A percentile compares a stretch with the other conserved stretches of the same genome.
These are phyloP conservation scores for Gadopsis marmoratus DNA, from an alignment of 2,797 vertebrate genomes.

Conservation along the genomic window DNA sequence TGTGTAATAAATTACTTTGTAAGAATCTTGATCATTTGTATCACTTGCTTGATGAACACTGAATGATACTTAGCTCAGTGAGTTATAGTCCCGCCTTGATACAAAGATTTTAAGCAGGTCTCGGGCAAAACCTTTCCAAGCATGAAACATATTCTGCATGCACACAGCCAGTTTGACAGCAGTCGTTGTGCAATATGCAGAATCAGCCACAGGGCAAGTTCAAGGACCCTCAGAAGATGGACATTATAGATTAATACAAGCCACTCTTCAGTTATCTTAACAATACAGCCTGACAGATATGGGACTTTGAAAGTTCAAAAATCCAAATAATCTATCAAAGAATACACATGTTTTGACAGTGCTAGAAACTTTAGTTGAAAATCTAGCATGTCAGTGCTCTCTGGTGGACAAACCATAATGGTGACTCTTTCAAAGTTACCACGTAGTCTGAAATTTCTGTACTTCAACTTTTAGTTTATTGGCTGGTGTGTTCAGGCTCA, in stretches of 20 bases:
- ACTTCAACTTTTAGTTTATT: not conserved
- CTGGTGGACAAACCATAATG: conserved; percentile 11
- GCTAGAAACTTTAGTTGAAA: not conserved
- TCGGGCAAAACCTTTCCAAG: not conserved
- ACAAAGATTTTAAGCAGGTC: not conserved
- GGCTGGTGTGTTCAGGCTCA: not conserved
- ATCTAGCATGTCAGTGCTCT: conserved; percentile 33
- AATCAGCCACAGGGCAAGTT: not conserved
- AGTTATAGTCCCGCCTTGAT: not conserved
- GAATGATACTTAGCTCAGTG: not conserved
- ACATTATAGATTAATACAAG: conserved; percentile 12
- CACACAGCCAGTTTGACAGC: not conserved
- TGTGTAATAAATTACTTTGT: conserved; percentile 90
- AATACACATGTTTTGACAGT: too few species aligned
- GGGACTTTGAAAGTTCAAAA: not conserved
- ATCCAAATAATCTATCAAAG: not conserved
- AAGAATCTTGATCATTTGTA: conserved; percentile 73
- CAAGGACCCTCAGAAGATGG: not conserved
- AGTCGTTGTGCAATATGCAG: not conserved
- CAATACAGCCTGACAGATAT: not conserved
- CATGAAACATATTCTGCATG: not conserved
- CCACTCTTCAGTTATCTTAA: not conserved
- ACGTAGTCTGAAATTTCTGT: not conserved
- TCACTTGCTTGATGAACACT: conserved; percentile 42
- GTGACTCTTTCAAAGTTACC: not conserved